A percentile compares a stretch with the other conserved stretches of the same genome.
Evolutionary conservation across 2,888 invertebrate species (phyloP).

Genomic region (Drosophila lacicola): DNA sequence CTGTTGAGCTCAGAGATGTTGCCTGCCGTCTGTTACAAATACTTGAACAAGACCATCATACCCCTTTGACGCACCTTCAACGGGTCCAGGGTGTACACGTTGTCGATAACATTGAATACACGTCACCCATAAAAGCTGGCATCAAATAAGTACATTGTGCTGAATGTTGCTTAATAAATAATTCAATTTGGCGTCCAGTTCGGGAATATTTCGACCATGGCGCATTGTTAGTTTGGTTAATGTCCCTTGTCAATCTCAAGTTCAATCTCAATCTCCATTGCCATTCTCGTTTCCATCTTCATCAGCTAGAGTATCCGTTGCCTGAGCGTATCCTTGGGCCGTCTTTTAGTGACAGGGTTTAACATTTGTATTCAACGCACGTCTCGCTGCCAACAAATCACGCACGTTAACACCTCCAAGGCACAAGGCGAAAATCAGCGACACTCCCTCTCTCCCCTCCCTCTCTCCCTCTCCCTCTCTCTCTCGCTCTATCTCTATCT

Average conservation of each 20-base stretch:
- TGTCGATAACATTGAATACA: background rate
- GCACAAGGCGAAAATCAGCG: conserved; percentile 59
- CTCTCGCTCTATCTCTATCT: too few species aligned
- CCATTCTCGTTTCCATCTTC: conserved; percentile 25
- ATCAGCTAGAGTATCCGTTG: conserved; percentile 11
- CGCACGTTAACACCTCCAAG: conserved; percentile 68
- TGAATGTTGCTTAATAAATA: conserved; percentile 32
- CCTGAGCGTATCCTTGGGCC: conserved; percentile 29
- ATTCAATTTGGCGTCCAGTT: conserved; percentile 26
- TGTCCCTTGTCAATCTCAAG: conserved; percentile 48
- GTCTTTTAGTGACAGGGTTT: conserved; percentile 46
- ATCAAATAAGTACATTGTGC: background rate
- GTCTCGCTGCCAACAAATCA: conserved; percentile 61
- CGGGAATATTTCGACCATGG: background rate
- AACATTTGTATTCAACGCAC: conserved; percentile 55
- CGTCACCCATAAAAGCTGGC: conserved; percentile 2
- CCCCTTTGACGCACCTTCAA: too few species aligned
- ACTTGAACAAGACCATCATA: too few species aligned
- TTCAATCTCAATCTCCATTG: conserved; percentile 24
- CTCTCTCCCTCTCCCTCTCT: background rate
- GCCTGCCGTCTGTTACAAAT: too few species aligned
- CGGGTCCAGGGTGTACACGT: too few species aligned
- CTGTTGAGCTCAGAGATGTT: too few species aligned
- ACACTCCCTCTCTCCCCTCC: background rate
- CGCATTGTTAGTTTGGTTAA: conserved; percentile 53